Percentiles rank a stretch among this genome's conserved stretches.
These are phyloP conservation scores for Hemibagrus wyckioides DNA, from an alignment of 2,113 vertebrate species.

Conservation along the genomic window DNA sequence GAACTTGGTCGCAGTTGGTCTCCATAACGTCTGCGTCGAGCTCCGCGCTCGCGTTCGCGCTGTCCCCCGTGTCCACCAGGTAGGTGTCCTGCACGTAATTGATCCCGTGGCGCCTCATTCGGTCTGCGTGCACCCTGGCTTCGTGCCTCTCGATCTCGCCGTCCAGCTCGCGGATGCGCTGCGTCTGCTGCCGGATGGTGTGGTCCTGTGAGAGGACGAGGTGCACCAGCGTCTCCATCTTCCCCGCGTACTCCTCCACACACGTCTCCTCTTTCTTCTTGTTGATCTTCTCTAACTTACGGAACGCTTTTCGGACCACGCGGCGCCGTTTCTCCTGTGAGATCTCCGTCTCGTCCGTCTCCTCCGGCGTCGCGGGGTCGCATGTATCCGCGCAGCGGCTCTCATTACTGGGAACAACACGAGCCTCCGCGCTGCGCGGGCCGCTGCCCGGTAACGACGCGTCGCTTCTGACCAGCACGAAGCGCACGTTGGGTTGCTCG, in stretches of 20 bases:
- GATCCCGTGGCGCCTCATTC: slow-evolving; percentile 85
- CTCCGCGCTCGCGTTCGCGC: not conserved
- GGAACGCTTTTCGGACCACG: slow-evolving; percentile 91
- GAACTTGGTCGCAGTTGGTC: slow-evolving; percentile 79
- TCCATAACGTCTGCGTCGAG: slow-evolving; percentile 61
- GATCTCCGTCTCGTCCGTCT: slow-evolving; percentile 63
- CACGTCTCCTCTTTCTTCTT: slow-evolving; percentile 32
- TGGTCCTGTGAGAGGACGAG: slow-evolving; percentile 95
- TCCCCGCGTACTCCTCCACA: slow-evolving; percentile 69
- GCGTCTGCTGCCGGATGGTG: slow-evolving; percentile 93
- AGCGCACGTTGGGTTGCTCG: slow-evolving; percentile 91
- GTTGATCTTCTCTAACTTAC: slow-evolving; percentile 93
- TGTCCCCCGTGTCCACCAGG: slow-evolving; percentile 72
- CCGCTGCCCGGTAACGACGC: slow-evolving; percentile 87
- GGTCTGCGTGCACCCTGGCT: slow-evolving; percentile 86
- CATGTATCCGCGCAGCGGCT: slow-evolving; percentile 72
- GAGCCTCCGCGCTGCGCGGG: slow-evolving; percentile 91
- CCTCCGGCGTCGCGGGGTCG: slow-evolving; percentile 66
- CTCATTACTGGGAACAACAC: slow-evolving; percentile 88
- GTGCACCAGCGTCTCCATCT: slow-evolving; percentile 94
- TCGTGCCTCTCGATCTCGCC: slow-evolving; percentile 89
- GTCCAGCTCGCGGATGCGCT: slow-evolving; percentile 88
- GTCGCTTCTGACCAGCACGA: slow-evolving; percentile 89
- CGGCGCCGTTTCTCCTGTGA: slow-evolving; percentile 88
- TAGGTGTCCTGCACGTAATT: slow-evolving; percentile 98